A percentile compares a stretch with the other conserved stretches of the same genome.
Conservation (phyloP, 2,888 invertebrate species). For the Drosophila flavopinicola region DNA sequence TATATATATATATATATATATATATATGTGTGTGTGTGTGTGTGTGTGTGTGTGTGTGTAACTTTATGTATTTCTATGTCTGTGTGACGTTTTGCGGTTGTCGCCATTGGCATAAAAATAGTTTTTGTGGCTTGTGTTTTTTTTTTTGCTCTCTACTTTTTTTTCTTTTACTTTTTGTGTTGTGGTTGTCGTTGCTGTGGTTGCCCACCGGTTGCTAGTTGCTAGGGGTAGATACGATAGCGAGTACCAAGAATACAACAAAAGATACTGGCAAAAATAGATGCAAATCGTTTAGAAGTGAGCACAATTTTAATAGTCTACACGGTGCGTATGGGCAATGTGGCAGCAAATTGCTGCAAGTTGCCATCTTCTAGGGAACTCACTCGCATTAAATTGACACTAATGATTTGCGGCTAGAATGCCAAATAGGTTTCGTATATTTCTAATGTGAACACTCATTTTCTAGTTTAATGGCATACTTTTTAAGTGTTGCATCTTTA, state of each 20-base stretch:
- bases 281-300: constrained; percentile 36
- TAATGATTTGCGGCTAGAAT: constrained; percentile 3
- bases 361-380: constrained; percentile 7
- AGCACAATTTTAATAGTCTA: constrained; percentile 22
- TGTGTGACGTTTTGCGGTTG: constrained; percentile 54
- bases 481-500: background rate
- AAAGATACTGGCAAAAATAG: constrained; percentile 28
- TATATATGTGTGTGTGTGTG: too few species aligned
- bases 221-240: constrained; percentile 68
- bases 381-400: background rate
- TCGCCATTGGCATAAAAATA: constrained; percentile 74
- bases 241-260: constrained; percentile 37
- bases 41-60: constrained; percentile 28
- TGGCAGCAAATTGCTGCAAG: constrained; percentile 23
- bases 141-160: constrained; percentile 17
- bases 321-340: constrained; percentile 44
- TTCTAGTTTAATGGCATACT: background rate
- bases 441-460: background rate
- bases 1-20: too few species aligned
- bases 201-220: constrained; percentile 66
- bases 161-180: constrained; percentile 8
- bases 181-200: constrained; percentile 31
- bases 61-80: constrained; percentile 41
- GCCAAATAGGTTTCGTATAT: background rate
- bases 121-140: constrained; percentile 48